Conservation (phyloP, 2,113 vertebrate genomes). For the Toxotes jaculatrix region DNA sequence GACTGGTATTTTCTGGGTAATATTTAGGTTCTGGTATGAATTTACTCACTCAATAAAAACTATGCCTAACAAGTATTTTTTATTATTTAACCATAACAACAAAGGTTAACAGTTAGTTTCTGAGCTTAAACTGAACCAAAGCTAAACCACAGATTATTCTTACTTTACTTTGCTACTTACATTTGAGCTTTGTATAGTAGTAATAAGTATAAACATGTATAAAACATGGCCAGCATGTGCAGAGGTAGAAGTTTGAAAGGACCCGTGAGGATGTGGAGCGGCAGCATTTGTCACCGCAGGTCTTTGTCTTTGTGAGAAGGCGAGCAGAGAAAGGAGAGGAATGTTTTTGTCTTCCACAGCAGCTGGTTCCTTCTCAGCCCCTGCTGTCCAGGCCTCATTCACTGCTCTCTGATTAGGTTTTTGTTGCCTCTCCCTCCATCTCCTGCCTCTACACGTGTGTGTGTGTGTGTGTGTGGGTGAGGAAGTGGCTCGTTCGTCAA, state of each 20-base stretch:
- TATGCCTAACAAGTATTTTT: no score
- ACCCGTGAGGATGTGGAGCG: not conserved
- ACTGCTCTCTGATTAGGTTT: slow-evolving; percentile 54
- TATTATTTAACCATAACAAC: no score
- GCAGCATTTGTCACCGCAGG: not conserved
- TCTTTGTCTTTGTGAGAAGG: slow-evolving; percentile 40
- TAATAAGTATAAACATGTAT: no score
- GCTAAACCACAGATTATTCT: no score
- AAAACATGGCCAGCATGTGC: not conserved
- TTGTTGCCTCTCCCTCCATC: slow-evolving; percentile 31
- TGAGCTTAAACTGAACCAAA: no score
- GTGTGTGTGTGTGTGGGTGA: slow-evolving; percentile 35
- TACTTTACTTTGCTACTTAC: no score
- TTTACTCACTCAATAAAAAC: no score
- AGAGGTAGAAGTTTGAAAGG: not conserved
- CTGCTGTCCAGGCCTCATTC: slow-evolving; percentile 59
- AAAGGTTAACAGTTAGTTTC: no score
- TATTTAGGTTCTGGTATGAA: no score
- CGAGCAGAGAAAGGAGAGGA: slow-evolving; percentile 31
- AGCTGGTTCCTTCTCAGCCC: slow-evolving; percentile 66
- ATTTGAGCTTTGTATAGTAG: no score
- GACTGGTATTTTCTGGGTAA: no score
- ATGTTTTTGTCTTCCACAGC: slow-evolving; percentile 61
- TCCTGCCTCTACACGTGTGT: slow-evolving; percentile 32
- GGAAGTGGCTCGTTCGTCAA: slow-evolving; percentile 47